A percentile compares a stretch with the other conserved stretches of the same genome.
phyloP scores from a whole-genome alignment of 2,797 vertebrate genomes.

The Schizopygopsis pylzovi region DNA sequence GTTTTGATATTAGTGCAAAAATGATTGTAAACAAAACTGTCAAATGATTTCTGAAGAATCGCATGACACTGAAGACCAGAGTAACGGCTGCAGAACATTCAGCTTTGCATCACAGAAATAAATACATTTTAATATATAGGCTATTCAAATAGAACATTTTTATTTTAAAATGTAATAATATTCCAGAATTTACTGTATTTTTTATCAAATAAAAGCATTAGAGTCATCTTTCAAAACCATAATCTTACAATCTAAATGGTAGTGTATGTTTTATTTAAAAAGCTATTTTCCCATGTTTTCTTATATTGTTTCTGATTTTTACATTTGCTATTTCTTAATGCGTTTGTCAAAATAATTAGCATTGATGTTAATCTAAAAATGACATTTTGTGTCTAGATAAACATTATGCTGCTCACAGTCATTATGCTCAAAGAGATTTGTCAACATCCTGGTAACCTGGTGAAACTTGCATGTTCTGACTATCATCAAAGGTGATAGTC shows the following conservation, averaged over 20 bases:
- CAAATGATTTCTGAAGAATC: too few species aligned
- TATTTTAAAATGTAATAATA: background rate
- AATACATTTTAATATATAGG: too few species aligned
- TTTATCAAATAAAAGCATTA: too few species aligned
- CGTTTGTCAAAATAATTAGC: background rate
- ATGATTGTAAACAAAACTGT: too few species aligned
- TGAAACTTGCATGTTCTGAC: background rate
- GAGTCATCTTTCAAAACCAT: too few species aligned
- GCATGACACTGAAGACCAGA: too few species aligned
- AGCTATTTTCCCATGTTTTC: background rate
- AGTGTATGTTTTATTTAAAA: background rate
- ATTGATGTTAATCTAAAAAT: background rate
- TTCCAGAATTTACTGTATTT: background rate
- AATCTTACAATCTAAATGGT: background rate
- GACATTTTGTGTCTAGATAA: background rate
- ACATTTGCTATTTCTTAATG: background rate
- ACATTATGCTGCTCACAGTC: background rate
- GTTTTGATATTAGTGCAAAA: too few species aligned
- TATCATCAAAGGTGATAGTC: background rate
- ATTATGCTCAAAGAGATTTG: slow-evolving; percentile 14
- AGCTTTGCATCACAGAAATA: too few species aligned
- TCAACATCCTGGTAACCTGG: background rate
- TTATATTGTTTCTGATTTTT: background rate
- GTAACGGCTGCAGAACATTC: too few species aligned
- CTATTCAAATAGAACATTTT: too few species aligned